Evolutionary conservation across 2,888 invertebrate genomes (phyloP).

Genomic region (Harpalus rufipes): DNA sequence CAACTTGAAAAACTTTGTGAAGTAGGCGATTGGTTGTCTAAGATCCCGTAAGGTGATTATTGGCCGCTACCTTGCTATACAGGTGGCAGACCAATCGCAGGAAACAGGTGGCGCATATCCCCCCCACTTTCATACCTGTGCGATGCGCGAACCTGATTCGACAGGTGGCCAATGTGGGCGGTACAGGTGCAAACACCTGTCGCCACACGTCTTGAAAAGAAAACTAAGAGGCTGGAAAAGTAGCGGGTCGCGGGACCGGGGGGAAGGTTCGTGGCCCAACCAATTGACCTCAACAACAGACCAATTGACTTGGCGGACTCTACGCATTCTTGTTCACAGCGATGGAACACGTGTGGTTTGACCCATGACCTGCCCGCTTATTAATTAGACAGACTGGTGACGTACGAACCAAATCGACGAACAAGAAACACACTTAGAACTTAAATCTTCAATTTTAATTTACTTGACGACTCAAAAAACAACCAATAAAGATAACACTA

Average conservation of each 20-base stretch:
- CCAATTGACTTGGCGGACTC: constrained; percentile 70
- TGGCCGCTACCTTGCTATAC: constrained; percentile 55
- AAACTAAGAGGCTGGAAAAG: neutral
- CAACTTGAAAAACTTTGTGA: neutral
- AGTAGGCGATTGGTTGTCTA: constrained; percentile 27
- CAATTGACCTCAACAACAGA: constrained; percentile 72
- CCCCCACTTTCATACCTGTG: constrained; percentile 60
- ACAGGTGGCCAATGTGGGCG: constrained; percentile 63
- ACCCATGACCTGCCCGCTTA: constrained; percentile 63
- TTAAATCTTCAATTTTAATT: too few species aligned
- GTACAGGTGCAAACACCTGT: constrained; percentile 65
- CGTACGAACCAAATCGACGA: constrained; percentile 14
- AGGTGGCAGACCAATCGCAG: constrained; percentile 64
- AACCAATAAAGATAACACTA: too few species aligned
- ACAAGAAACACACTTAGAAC: too few species aligned
- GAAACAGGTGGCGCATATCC: constrained; percentile 63
- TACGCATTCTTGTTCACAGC: constrained; percentile 71
- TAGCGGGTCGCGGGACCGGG: neutral
- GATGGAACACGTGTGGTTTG: constrained; percentile 71
- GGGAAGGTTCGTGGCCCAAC: constrained; percentile 68
- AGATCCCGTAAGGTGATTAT: constrained; percentile 40
- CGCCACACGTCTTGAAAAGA: neutral
- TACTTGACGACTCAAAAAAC: too few species aligned
- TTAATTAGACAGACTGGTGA: constrained; percentile 53
- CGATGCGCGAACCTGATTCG: constrained; percentile 57